Conservation (phyloP, 2,113 vertebrate species). For the Etia nguti region DNA sequence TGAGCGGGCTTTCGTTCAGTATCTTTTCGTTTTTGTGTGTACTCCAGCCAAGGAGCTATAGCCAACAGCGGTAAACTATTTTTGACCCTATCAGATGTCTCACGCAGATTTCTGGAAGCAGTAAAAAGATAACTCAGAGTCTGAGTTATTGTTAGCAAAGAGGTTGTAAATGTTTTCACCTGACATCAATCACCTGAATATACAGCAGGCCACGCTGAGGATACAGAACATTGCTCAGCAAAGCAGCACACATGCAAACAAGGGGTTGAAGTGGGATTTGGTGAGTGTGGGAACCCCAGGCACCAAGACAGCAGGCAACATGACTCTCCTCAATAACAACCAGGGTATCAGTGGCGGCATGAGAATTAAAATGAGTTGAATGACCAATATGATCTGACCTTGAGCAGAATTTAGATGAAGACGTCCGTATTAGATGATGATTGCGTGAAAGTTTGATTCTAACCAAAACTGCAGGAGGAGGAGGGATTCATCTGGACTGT, state of each 20-base stretch:
- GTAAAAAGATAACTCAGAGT: background rate
- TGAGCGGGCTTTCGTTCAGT: background rate
- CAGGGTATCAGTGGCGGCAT: background rate
- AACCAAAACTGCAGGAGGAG: background rate
- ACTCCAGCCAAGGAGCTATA: background rate
- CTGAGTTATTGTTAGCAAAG: background rate
- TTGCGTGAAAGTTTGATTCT: background rate
- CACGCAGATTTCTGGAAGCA: conserved; percentile 4
- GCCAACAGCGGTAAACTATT: background rate
- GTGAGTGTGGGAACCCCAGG: background rate
- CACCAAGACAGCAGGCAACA: background rate
- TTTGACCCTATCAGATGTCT: background rate
- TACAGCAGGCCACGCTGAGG: background rate
- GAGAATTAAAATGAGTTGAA: background rate
- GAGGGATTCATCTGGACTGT: background rate
- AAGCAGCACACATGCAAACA: background rate
- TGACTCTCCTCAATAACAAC: background rate
- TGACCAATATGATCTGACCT: background rate
- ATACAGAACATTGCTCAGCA: background rate
- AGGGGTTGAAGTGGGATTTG: background rate
- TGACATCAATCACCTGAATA: conserved; percentile 8
- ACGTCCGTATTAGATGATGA: background rate
- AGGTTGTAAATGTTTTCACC: background rate
- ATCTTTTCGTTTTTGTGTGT: background rate
- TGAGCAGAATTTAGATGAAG: background rate